Conservation (phyloP, 2,113 vertebrate genomes). For the Rhynchomys soricoides region DNA sequence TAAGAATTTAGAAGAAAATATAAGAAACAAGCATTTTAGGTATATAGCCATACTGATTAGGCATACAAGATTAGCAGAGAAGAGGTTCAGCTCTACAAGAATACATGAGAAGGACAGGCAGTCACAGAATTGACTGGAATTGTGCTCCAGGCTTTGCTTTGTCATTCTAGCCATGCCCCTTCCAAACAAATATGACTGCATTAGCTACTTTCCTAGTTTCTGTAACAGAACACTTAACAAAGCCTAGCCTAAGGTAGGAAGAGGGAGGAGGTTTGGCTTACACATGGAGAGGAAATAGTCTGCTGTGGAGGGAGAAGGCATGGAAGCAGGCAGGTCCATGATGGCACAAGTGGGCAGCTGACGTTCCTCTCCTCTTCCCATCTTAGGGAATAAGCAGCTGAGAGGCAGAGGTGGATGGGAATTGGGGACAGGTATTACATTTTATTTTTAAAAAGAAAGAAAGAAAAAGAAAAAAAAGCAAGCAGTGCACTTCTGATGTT, state of each 20-base stretch:
- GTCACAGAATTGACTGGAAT: not conserved
- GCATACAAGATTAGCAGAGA: not conserved
- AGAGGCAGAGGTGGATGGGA: not conserved
- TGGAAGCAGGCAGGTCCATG: not conserved
- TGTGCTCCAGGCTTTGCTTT: not conserved
- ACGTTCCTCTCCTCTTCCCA: not conserved
- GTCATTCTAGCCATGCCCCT: accelerated
- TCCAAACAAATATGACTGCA: not conserved
- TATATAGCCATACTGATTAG: not conserved
- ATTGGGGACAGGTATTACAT: not conserved
- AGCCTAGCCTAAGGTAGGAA: not conserved
- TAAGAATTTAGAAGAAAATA: not conserved
- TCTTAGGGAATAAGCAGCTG: not conserved
- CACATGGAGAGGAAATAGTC: too few relatives aligned
- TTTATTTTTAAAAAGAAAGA: not conserved
- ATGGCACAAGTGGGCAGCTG: not conserved
- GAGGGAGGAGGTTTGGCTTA: not conserved
- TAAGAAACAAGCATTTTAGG: conserved; percentile 1
- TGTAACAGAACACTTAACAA: too few relatives aligned
- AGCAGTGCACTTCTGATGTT: not conserved
- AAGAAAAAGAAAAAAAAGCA: not conserved
- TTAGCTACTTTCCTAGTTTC: not conserved
- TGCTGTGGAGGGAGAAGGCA: not conserved
- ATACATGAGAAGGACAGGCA: not conserved
- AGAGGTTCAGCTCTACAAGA: not conserved